Conservation (phyloP, 2,797 vertebrate species). For the Eutrigla gurnardus region DNA sequence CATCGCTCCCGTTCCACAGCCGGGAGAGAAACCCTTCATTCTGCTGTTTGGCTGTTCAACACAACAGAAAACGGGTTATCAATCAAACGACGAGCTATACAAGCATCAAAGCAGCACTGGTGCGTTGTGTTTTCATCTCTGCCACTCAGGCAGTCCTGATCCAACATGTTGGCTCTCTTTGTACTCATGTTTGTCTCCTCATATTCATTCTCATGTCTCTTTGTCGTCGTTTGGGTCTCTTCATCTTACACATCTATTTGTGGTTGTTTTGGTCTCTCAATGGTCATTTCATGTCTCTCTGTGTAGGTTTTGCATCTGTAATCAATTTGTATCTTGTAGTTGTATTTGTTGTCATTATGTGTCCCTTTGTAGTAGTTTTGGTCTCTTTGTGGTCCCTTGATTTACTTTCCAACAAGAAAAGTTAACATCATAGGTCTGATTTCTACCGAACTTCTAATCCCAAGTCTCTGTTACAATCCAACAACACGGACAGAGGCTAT, state of each 20-base stretch:
- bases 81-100: conserved; percentile 8
- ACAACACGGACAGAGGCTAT: too few relatives aligned
- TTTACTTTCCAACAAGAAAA: neutral
- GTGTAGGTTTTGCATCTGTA: neutral
- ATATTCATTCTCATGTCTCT: neutral
- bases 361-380: neutral
- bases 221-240: neutral
- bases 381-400: neutral
- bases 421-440: neutral
- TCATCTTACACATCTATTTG: neutral
- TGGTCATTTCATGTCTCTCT: too few relatives aligned
- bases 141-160: too few relatives aligned
- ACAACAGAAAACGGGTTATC: conserved; percentile 12
- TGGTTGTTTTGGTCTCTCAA: too few relatives aligned
- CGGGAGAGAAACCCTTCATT: neutral
- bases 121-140: neutral
- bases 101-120: neutral
- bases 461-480: too few relatives aligned
- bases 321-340: neutral
- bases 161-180: neutral
- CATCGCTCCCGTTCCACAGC: conserved; percentile 13
- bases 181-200: neutral
- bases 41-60: neutral
- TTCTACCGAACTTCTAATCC: too few relatives aligned
- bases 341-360: neutral